These are phyloP conservation scores for Drosophila virilis DNA, from an alignment of 1,140 invertebrate species.

Conservation along the genomic window DNA sequence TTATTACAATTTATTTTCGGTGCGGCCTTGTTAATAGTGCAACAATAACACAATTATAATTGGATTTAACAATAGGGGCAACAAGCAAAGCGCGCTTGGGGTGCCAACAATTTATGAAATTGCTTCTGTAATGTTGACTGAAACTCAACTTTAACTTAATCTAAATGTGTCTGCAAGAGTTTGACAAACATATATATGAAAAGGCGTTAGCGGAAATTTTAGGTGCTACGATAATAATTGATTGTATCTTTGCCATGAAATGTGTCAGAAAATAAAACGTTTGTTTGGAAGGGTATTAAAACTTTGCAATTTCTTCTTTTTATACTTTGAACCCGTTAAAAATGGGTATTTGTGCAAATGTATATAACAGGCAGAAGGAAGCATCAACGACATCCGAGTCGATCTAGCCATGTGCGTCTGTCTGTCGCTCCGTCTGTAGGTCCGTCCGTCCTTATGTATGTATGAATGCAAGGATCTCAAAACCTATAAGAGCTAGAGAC, in stretches of 20 bases:
- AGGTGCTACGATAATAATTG: neutral
- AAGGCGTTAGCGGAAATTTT: slow-evolving; percentile 1
- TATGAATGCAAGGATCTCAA: no score
- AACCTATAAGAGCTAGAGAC: no score
- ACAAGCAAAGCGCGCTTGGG: neutral
- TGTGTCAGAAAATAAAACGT: no score
- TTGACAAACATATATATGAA: neutral
- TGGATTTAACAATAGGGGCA: slow-evolving; percentile 8
- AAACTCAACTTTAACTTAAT: neutral
- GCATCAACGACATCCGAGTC: no score
- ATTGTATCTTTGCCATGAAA: neutral
- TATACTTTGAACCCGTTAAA: no score
- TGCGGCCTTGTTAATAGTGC: slow-evolving; percentile 49
- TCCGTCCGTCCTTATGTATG: no score
- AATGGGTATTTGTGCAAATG: no score
- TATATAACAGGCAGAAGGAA: no score
- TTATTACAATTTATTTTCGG: slow-evolving; percentile 37
- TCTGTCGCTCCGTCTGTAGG: no score
- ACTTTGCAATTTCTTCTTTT: no score
- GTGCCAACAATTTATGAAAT: slow-evolving; percentile 3
- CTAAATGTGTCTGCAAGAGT: neutral
- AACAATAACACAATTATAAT: slow-evolving; percentile 32
- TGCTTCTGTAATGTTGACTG: neutral
- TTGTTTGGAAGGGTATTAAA: no score
- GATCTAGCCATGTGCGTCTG: no score